A percentile compares a stretch with the other conserved stretches of the same genome.
phyloP scores from a whole-genome alignment of 2,113 vertebrate species.

The Emydocephalus ijimae region DNA sequence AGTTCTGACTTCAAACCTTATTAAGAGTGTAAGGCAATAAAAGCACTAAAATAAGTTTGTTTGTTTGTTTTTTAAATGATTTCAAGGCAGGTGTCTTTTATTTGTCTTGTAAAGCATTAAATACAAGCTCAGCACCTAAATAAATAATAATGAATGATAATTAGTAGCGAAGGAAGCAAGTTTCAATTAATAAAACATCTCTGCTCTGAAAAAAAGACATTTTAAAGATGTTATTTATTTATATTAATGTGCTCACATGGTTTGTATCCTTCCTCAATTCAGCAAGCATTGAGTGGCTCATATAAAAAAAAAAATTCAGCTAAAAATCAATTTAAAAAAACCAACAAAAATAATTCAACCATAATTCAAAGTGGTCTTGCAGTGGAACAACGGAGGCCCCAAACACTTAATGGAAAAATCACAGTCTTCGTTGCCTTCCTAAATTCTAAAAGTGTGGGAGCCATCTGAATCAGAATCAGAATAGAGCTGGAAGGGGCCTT shows the following conservation, averaged over 20 bases:
- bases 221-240: neutral
- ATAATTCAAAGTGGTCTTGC: neutral
- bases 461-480: neutral
- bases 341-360: neutral
- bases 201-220: neutral
- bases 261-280: neutral
- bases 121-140: slow-evolving; percentile 20
- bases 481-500: no score
- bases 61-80: neutral
- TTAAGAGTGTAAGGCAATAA: neutral
- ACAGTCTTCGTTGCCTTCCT: neutral
- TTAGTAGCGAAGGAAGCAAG: slow-evolving; percentile 11
- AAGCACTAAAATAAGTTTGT: neutral
- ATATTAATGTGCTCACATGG: neutral
- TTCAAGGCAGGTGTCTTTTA: slow-evolving; percentile 21
- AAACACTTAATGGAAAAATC: neutral
- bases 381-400: neutral
- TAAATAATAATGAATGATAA: slow-evolving; percentile 25
- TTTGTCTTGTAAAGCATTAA: slow-evolving; percentile 7
- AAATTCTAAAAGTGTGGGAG: neutral
- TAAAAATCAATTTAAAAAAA: neutral
- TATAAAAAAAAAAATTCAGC: neutral
- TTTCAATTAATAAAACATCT: slow-evolving; percentile 23
- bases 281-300: neutral
- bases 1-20: neutral